Evolutionary conservation across 1,140 invertebrate genomes (phyloP).

Genomic region (Periplaneta americana): DNA sequence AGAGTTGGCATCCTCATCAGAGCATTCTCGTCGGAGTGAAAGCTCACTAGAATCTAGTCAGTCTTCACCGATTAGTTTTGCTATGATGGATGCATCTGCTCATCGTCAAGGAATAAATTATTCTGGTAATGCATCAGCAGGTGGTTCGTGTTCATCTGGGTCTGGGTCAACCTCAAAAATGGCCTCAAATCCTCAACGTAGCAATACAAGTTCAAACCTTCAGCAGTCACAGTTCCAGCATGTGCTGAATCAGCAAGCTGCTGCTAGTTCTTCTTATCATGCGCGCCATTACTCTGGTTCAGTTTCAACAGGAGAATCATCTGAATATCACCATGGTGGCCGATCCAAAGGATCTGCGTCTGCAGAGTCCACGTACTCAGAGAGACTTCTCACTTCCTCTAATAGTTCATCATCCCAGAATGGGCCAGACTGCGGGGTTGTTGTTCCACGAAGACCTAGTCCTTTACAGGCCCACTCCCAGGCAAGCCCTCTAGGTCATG

Average conservation of each 20-base stretch:
- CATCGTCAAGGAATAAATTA: slow-evolving; percentile 15
- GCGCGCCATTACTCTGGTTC: slow-evolving; percentile 7
- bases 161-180: slow-evolving; percentile 8
- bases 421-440: slow-evolving; percentile 55
- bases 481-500: slow-evolving; percentile 53
- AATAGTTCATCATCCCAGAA: slow-evolving; percentile 41
- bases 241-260: slow-evolving; percentile 8
- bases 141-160: neutral
- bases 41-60: slow-evolving; percentile 51
- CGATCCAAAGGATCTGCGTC: neutral
- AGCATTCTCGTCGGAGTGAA: slow-evolving; percentile 46
- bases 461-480: slow-evolving; percentile 61
- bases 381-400: neutral
- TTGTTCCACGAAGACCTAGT: slow-evolving; percentile 59
- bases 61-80: slow-evolving; percentile 68
- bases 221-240: slow-evolving; percentile 7
- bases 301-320: neutral
- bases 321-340: slow-evolving; percentile 13
- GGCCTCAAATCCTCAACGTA: neutral
- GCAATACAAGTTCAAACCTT: slow-evolving; percentile 1
- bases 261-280: slow-evolving; percentile 3
- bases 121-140: slow-evolving; percentile 3
- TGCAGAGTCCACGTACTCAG: slow-evolving; percentile 4
- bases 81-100: slow-evolving; percentile 55
- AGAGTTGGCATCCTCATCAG: slow-evolving; percentile 42